Conservation (phyloP, 2,113 vertebrate species). For the Rhizomys pruinosus region DNA sequence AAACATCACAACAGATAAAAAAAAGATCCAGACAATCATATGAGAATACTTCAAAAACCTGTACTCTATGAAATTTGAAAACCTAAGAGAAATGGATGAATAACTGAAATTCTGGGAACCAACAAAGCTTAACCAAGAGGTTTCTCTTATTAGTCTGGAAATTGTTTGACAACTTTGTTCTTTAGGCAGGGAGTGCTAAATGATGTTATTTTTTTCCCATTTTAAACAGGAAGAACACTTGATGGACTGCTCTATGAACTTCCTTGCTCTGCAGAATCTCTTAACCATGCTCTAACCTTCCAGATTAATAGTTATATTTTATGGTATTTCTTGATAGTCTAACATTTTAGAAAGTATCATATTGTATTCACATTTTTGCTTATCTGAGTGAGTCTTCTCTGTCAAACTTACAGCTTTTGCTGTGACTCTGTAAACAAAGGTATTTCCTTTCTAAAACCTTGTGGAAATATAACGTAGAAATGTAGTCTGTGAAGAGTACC, state of each 20-base stretch:
- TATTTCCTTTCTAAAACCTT: conserved; percentile 33
- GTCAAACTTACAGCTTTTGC: background rate
- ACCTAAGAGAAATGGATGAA: no score
- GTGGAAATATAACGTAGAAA: conserved; percentile 23
- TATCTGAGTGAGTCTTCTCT: conserved; percentile 30
- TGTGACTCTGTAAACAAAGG: background rate
- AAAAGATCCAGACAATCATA: no score
- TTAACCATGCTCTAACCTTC: conserved; percentile 6
- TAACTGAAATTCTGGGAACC: no score
- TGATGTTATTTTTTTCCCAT: background rate
- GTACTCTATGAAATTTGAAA: no score
- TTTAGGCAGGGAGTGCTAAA: background rate
- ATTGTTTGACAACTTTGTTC: background rate
- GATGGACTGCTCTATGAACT: conserved; percentile 37
- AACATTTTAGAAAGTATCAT: conserved; percentile 45
- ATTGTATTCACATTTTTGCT: conserved; percentile 40
- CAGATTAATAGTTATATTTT: conserved; percentile 2
- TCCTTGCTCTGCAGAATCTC: conserved; percentile 12
- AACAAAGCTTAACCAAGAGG: no score
- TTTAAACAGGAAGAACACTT: background rate
- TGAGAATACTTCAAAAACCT: no score
- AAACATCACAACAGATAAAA: no score
- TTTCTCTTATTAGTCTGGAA: background rate
- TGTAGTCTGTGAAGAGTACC: background rate
- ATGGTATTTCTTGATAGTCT: conserved; percentile 16